Evolutionary conservation across 2,888 invertebrate genomes (phyloP), one percentile per base, ranked within the genome.

Genomic region (Cephonodes hylas): DNA sequence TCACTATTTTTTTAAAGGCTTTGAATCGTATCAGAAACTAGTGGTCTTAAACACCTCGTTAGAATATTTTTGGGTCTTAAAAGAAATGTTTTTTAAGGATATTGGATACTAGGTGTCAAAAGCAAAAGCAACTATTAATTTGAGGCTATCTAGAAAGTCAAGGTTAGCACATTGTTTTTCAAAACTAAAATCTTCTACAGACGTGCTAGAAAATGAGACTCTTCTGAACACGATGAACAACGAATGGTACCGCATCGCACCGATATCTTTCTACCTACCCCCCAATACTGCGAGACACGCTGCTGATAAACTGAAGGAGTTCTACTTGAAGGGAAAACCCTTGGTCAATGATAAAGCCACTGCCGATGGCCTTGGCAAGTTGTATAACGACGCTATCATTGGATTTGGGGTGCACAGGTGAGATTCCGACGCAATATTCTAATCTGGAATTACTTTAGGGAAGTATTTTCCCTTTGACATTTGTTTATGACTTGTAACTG

Each of bases 231-330:
- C 92, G 8, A 84, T 96, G 75, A 94, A 95, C 74, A 79, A 89
- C 0, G 89, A 96, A 34, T 96, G 95, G 89, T 93, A 94, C 0
- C 84, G 83, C 18, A 69, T 94, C 4, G 95, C 95, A 0, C 96
- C 96, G 0, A 93, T 95, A n/a, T 93, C 94, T 13, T 96, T 96
- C 75, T 93, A 94, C 64, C 93, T 96, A 70, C 92, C 93, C 10
- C 85, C 91, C 5, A 91, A 93, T 0, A 89, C 93, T 64, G 90
- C 94, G 0, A 81, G 84, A n/a, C 74, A 84, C 1, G 93, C 94
- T 0, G 94, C 93, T 42, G 81, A 83, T 31, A 88, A 89, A 23
- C 75, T 96, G 3, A 91, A 88, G 59, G 82, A 88, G 15, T 89
- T 85, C 64, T 95, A 94, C 60, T 67, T 86, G 0, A 68, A 65